Base-by-base conservation (phyloP, 2,888 invertebrate species). In the Melanargia galathea region DNA sequence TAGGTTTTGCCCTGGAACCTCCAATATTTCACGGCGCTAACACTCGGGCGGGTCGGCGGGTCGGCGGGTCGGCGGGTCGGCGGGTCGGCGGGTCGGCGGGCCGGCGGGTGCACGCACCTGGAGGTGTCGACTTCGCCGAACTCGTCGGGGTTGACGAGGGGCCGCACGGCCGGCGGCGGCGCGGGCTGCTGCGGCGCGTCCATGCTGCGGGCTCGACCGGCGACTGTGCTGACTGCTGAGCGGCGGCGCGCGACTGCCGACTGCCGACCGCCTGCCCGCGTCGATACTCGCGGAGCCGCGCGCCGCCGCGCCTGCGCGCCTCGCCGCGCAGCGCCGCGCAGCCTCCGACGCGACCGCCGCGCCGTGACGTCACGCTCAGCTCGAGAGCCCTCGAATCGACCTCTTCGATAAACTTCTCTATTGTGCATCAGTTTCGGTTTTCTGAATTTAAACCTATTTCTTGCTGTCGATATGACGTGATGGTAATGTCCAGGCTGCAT, bases 61-160 rank as follows among this genome's bases (percentile, higher is more conserved):
- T n/a, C n/a, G n/a, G n/a, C n/a, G n/a, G n/a, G n/a, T n/a, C n/a
- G n/a, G n/a, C n/a, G n/a, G n/a, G n/a, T n/a, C n/a, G n/a, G n/a
- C n/a, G n/a, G n/a, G n/a, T n/a, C n/a, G 33, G 13, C 5, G 8
- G 6, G 24, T 3, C 10, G 11, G 35, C 5, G 0, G 24, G 26
- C 13, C 11, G 35, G 48, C 40, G 40, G n/a, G 4, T 10, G 49
- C 24, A 24, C 92, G 91, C 92, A 95, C 95, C 94, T 90, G 79
- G 91, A 92, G 61, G 97, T 95, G 90, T 97, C 97, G 70, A 97
- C 97, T 86, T 97, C 96, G 68, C 97, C 97, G 74, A 93, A 91
- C 71, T 96, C 97, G 72, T 96, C 94, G 11, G 97, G 96, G 87
- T 96, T 94, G 64, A 97, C 97, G 84, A 95, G 92, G 57, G 97